Evolutionary conservation across 2,888 invertebrate genomes (phyloP), one percentile per base, ranked within the genome.

Genomic region (Trypoxylon attenuatum): DNA sequence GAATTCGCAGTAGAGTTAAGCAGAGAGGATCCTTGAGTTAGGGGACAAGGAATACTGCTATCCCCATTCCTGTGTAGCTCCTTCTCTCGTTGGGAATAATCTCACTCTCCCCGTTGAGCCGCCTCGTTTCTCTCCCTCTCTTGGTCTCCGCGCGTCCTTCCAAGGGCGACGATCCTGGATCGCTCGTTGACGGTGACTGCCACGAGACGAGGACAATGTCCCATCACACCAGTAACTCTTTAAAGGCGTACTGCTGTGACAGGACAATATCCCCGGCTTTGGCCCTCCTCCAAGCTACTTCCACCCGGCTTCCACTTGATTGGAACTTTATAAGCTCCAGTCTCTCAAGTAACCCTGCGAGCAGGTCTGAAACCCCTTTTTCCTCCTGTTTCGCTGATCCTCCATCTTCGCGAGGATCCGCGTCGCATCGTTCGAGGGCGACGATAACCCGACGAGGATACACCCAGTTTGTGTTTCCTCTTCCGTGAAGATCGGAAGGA

Each of bases 201-300:
- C 74, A 73, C 67, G 82, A 77, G 81, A 90, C 91, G 89, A 89
- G 91, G 91, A 90, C 91, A 91, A 94, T 96, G 96, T 95, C 96
- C 94, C 91, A 94, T 90, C 91, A 92, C 94, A 96, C 94, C 96
- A 96, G 96, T 96, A 96, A 90, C 85, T 89, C 88, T 88, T 80
- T 88, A 85, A 88, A 90, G 89, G 88, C 92, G 92, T 96, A 96
- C 96, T 96, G 96, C 96, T 96, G 96, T 96, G 96, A 96, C 96
- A 95, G 95, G 96, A 96, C 96, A 96, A 96, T 96, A 96, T 96
- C 91, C 93, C 91, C 91, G 92, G 91, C 90, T 88, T 88, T 89
- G 89, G 88, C 62, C 54, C 47, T 51, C 4, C 13, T 33, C 33
- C 33, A 4, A 4, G 33, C 5, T 33, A 33, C 5, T 33, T n/a